Base-by-base conservation (phyloP, 2,113 vertebrate species). In the Sturnus vulgaris region DNA sequence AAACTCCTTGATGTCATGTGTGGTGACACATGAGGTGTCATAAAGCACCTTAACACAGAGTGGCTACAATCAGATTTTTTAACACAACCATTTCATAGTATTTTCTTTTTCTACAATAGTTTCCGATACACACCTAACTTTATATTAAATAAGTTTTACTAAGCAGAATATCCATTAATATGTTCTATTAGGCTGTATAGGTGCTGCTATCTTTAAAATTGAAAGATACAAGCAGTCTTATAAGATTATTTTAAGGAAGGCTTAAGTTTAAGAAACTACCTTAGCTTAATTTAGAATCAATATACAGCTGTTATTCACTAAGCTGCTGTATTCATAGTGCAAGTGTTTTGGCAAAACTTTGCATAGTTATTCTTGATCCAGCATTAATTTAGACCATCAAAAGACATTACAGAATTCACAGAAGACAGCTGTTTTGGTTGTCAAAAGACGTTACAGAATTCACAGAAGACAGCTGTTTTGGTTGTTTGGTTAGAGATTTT, bases 31-130 rank as follows among this genome's bases (percentile, higher is more conserved):
- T n/a, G 28, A 73, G 28, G n/a, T 25, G 52, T 63, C 46, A 66
- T 80, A 68, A 82, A 78, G 13, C 17, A 70, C 15, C 52, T 88
- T 59, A 53, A 59, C 9, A 65, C 15, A 47, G 3, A 56, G 42
- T 33, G 6, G 11, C 30, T 18, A 52, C 2, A 3, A 50, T 33
- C 24, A 75, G 42, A 64, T 60, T 82, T 92, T 52, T 78, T 81
- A 81, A 71, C 11, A 55, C 0, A 0, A 19, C 4, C 19, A 19
- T 31, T 82, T 57, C 7, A 25, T 11, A 39, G 4, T n/a, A 53
- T 80, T 79, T 80, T 82, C 57, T 7, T 90, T 93, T 86, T 64
- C 44, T 55, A 20, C 30, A 33, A 9, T 22, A 66, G 4, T 42
- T 63, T 90, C 71, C 65, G 35, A 77, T 52, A 44, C 6, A 52